phyloP scores from a whole-genome alignment of 2,113 vertebrate species.

The Paracanthobrama guichenoti region DNA sequence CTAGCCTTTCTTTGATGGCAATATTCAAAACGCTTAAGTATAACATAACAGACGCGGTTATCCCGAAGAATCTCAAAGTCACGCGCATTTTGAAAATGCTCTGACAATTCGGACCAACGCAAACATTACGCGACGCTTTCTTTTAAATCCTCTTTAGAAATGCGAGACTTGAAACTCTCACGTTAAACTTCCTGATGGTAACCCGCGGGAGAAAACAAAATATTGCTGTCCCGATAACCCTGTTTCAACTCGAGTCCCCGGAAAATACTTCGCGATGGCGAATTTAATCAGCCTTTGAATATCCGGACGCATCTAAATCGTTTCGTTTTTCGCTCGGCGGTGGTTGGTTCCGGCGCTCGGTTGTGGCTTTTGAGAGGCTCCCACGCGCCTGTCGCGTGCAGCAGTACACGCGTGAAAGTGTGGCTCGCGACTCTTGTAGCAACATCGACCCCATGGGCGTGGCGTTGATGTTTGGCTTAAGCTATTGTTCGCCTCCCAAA shows the following conservation, averaged over 20 bases:
- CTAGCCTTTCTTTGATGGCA: not conserved
- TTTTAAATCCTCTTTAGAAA: not conserved
- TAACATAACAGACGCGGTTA: not conserved
- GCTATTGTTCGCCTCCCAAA: slow-evolving; percentile 47
- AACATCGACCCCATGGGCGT: slow-evolving; percentile 70
- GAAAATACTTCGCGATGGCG: not conserved
- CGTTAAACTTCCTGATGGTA: not conserved
- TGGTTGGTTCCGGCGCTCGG: slow-evolving; percentile 6
- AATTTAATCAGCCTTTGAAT: not conserved
- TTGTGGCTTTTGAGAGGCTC: slow-evolving; percentile 16
- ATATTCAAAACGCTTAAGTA: not conserved
- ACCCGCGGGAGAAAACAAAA: not conserved
- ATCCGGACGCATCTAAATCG: not conserved
- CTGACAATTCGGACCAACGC: not conserved
- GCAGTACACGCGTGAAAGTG: slow-evolving; percentile 59
- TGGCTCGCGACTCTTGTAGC: slow-evolving; percentile 71
- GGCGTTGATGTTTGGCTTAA: slow-evolving; percentile 60
- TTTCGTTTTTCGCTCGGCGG: not conserved
- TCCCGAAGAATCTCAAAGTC: not conserved
- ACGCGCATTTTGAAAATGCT: not conserved
- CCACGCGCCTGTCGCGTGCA: slow-evolving; percentile 76
- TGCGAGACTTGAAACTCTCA: not conserved
- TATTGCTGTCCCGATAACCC: not conserved
- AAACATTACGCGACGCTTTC: not conserved
- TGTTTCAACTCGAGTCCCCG: not conserved